These are phyloP conservation scores for Varecia variegata DNA, from an alignment of 2,797 vertebrate genomes.

Conservation along the genomic window DNA sequence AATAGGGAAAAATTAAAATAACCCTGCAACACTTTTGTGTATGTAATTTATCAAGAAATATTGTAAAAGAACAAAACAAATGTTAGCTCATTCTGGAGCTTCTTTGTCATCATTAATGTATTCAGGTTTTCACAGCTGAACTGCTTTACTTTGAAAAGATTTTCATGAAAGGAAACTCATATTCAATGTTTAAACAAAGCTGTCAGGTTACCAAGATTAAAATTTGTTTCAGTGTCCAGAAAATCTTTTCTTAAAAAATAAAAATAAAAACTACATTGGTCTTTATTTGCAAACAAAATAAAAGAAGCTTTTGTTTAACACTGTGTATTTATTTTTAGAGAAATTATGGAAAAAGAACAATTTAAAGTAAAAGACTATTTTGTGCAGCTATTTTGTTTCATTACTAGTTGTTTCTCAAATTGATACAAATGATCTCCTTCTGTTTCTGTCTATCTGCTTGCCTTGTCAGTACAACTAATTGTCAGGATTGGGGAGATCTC, in stretches of 20 bases:
- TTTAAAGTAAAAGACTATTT: slow-evolving; percentile 81
- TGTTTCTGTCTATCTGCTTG: slow-evolving; percentile 86
- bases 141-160: slow-evolving; percentile 84
- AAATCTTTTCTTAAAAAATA: slow-evolving; percentile 71
- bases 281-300: slow-evolving; percentile 80
- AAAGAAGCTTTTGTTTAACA: slow-evolving; percentile 75
- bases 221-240: slow-evolving; percentile 81
- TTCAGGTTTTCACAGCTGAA: slow-evolving; percentile 85
- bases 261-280: slow-evolving; percentile 62
- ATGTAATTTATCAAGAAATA: slow-evolving; percentile 83
- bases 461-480: slow-evolving; percentile 85
- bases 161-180: slow-evolving; percentile 83
- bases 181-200: slow-evolving; percentile 82
- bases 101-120: slow-evolving; percentile 88
- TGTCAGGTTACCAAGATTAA: slow-evolving; percentile 81
- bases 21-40: slow-evolving; percentile 80
- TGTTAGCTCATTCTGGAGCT: slow-evolving; percentile 82
- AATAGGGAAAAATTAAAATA: slow-evolving; percentile 81
- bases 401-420: slow-evolving; percentile 87
- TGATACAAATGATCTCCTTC: slow-evolving; percentile 90
- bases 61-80: slow-evolving; percentile 84
- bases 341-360: slow-evolving; percentile 68
- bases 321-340: slow-evolving; percentile 29
- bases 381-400: slow-evolving; percentile 83
- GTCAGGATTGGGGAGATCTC: slow-evolving; percentile 82